These are phyloP conservation scores for Lepus timidus DNA, from an alignment of 2,113 vertebrate genomes.

Conservation along the genomic window DNA sequence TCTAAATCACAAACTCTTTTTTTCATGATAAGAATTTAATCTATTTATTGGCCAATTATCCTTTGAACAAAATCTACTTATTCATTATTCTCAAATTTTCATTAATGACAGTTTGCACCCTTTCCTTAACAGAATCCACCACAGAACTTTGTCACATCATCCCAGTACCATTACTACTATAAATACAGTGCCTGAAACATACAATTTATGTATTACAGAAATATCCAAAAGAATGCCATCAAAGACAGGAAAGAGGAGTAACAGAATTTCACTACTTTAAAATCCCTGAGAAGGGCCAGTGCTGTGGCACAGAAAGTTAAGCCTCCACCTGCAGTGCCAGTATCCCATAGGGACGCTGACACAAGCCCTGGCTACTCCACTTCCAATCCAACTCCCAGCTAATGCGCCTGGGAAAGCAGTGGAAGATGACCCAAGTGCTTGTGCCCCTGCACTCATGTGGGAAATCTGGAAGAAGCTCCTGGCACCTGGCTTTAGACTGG, in stretches of 20 bases:
- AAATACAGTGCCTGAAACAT: neutral
- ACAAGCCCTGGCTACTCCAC: no score
- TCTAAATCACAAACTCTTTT: conserved; percentile 21
- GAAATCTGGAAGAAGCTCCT: no score
- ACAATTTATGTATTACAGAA: neutral
- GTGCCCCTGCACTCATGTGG: no score
- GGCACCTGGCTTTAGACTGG: no score
- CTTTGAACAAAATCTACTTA: conserved; percentile 51
- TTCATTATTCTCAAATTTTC: conserved; percentile 28
- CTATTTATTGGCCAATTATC: conserved; percentile 15
- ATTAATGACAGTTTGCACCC: neutral
- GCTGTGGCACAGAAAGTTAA: no score
- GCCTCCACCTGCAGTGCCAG: no score
- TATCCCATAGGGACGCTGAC: no score
- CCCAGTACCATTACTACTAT: neutral
- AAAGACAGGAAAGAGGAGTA: conserved; percentile 13
- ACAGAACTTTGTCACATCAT: conserved; percentile 30
- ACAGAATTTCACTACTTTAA: conserved; percentile 17
- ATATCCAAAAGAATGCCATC: neutral
- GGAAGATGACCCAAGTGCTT: no score
- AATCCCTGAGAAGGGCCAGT: neutral
- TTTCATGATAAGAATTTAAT: neutral
- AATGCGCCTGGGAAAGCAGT: no score
- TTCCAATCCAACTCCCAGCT: no score
- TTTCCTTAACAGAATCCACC: conserved; percentile 23